Evolutionary conservation across 2,888 invertebrate genomes (phyloP).

Genomic region (Hydraecia micacea): DNA sequence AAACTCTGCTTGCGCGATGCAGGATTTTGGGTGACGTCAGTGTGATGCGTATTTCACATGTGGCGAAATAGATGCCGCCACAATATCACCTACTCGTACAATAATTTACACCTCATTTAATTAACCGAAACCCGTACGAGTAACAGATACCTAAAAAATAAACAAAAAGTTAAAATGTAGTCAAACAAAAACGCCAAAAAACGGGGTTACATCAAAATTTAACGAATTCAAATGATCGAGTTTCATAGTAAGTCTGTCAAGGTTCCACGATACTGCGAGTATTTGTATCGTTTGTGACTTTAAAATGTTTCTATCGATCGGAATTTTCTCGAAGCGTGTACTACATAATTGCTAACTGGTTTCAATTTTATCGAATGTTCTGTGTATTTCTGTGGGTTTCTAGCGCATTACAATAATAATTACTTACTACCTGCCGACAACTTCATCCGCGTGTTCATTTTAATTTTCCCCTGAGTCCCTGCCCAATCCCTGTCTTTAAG

Average conservation of each 20-base stretch:
- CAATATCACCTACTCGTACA: neutral
- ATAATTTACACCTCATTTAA: neutral
- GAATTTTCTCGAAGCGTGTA: constrained; percentile 4
- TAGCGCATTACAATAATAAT: neutral
- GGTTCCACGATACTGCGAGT: constrained; percentile 24
- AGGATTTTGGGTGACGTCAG: neutral
- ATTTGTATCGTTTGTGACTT: constrained; percentile 10
- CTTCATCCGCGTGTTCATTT: neutral
- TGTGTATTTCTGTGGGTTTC: constrained; percentile 1
- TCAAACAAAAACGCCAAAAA: constrained; percentile 30
- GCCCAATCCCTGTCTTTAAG: neutral
- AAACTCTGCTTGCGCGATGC: neutral
- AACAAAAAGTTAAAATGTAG: constrained; percentile 20
- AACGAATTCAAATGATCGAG: constrained; percentile 46
- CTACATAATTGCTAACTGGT: constrained; percentile 10
- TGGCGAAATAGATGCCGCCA: neutral
- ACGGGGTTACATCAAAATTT: constrained; percentile 32
- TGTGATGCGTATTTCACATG: neutral
- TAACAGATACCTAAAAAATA: constrained; percentile 4
- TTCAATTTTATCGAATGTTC: constrained; percentile 13
- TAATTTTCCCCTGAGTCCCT: neutral
- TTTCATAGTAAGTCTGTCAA: constrained; percentile 40
- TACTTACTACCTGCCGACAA: neutral
- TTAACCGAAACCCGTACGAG: neutral
- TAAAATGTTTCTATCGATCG: constrained; percentile 45